Evolutionary conservation across 2,797 vertebrate genomes (phyloP).

Genomic region (Cephalopachus bancanus): DNA sequence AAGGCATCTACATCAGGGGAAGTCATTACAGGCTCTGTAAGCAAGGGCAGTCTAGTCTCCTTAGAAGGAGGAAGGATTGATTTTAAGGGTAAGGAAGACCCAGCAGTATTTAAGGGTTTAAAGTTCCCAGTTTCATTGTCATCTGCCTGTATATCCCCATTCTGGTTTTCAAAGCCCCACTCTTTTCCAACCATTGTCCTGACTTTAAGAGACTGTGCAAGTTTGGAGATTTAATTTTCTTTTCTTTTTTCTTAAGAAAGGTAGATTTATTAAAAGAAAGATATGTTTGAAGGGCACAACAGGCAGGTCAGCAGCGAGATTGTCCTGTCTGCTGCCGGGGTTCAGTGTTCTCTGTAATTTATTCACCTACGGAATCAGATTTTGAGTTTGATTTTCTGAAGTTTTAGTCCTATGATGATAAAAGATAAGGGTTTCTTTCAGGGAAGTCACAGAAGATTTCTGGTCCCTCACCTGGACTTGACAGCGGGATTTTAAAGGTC

Average conservation of each 20-base stretch:
- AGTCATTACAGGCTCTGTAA: background rate
- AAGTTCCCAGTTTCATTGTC: background rate
- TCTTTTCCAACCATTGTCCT: background rate
- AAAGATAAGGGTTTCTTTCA: background rate
- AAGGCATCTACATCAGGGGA: background rate
- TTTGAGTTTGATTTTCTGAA: slow-evolving; percentile 43
- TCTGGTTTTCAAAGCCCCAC: background rate
- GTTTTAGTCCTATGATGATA: background rate
- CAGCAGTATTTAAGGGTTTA: background rate
- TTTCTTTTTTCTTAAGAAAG: too few relatives aligned
- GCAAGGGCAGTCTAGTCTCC: background rate
- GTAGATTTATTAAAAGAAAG: too few relatives aligned
- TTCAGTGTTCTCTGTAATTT: background rate
- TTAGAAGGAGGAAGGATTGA: background rate
- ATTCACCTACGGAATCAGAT: background rate
- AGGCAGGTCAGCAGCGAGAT: too few relatives aligned
- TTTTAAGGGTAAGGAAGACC: background rate
- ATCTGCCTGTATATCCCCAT: background rate
- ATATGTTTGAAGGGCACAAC: too few relatives aligned
- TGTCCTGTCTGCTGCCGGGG: too few relatives aligned
- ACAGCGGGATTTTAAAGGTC: background rate
- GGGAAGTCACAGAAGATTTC: background rate
- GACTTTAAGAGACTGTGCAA: background rate
- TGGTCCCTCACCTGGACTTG: background rate
- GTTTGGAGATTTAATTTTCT: background rate